phyloP scores from a whole-genome alignment of 2,888 invertebrate species.

The Apamea anceps region DNA sequence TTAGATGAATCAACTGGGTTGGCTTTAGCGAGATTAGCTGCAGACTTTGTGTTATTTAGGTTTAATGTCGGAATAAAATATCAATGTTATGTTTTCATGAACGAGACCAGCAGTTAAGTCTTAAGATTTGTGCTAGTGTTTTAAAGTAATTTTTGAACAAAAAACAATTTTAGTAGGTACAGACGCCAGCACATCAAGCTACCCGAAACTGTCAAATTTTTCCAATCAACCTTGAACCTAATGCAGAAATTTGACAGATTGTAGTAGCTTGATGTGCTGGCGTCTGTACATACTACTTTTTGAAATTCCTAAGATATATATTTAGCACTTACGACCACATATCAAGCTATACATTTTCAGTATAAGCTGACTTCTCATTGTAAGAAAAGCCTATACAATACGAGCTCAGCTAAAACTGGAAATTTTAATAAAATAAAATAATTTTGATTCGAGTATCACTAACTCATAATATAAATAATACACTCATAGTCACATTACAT shows the following conservation, averaged over 20 bases:
- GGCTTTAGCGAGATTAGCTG: slow-evolving; percentile 27
- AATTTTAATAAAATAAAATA: background rate
- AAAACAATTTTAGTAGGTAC: background rate
- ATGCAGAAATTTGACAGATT: no score
- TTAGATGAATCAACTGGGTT: slow-evolving; percentile 46
- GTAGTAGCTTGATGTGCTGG: no score
- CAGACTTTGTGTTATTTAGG: slow-evolving; percentile 19
- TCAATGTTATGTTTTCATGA: background rate
- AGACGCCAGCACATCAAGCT: no score
- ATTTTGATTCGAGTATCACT: no score
- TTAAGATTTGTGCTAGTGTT: background rate
- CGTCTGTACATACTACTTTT: background rate
- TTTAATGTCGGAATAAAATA: slow-evolving; percentile 1
- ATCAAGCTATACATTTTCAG: background rate
- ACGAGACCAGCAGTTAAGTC: background rate
- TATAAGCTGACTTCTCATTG: background rate
- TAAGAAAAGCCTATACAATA: background rate
- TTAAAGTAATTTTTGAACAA: background rate
- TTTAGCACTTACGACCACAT: background rate
- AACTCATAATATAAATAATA: no score
- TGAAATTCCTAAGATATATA: background rate
- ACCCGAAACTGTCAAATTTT: no score
- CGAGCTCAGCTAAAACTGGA: background rate
- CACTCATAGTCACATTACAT: no score
- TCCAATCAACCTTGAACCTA: no score